Conservation (phyloP, 2,888 invertebrate genomes). For the Andrena camellia region DNA sequence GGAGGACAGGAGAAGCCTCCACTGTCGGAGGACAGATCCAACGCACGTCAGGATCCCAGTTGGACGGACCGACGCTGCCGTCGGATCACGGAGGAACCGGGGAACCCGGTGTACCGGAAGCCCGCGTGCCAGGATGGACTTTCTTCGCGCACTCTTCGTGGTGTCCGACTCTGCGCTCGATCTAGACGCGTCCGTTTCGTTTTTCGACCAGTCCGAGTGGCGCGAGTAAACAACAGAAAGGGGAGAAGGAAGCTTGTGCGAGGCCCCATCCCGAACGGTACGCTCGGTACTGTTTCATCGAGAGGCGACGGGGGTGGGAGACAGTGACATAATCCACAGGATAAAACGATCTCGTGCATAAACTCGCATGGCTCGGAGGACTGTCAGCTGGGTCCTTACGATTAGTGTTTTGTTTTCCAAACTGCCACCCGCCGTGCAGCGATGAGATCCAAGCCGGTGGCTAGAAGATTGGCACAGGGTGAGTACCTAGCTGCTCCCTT, state of each 20-base stretch:
- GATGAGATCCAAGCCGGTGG: slow-evolving; percentile 91
- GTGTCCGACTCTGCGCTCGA: slow-evolving; percentile 44
- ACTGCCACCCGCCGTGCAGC: slow-evolving; percentile 80
- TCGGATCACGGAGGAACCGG: slow-evolving; percentile 66
- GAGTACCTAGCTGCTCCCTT: slow-evolving; percentile 79
- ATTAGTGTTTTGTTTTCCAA: slow-evolving; percentile 81
- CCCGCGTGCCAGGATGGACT: slow-evolving; percentile 55
- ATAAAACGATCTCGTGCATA: slow-evolving; percentile 64
- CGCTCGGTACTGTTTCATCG: slow-evolving; percentile 6
- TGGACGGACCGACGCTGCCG: slow-evolving; percentile 73
- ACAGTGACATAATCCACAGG: slow-evolving; percentile 59
- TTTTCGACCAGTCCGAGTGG: slow-evolving; percentile 28
- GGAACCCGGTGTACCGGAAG: slow-evolving; percentile 63
- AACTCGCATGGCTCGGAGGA: slow-evolving; percentile 82
- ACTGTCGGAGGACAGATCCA: slow-evolving; percentile 80
- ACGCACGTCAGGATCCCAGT: slow-evolving; percentile 76
- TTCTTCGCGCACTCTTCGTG: slow-evolving; percentile 39
- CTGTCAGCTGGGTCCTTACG: slow-evolving; percentile 72
- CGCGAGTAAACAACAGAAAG: neutral
- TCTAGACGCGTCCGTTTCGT: slow-evolving; percentile 37
- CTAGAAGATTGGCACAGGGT: slow-evolving; percentile 90
- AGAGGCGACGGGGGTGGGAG: slow-evolving; percentile 25
- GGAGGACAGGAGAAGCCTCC: slow-evolving; percentile 79
- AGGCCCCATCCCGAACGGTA: slow-evolving; percentile 5
- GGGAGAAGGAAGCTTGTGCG: slow-evolving; percentile 2